Evolutionary conservation across 2,888 invertebrate species (phyloP).

Genomic region (Disparrhopalites patrizii): DNA sequence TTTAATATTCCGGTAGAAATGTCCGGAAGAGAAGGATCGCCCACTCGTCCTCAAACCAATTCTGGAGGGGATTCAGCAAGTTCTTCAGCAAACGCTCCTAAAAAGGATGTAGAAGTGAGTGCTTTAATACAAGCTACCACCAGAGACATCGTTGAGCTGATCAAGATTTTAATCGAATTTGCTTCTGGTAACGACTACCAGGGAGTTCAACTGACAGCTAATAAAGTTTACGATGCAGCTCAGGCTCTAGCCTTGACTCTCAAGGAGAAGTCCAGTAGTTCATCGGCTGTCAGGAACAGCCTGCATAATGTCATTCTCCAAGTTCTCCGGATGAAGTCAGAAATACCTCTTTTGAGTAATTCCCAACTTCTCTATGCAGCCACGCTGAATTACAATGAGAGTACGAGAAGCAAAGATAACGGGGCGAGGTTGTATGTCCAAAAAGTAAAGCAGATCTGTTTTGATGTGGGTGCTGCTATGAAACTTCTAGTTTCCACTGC

Average conservation of each 20-base stretch:
- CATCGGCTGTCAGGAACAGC: conserved; percentile 27
- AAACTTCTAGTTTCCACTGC: conserved; percentile 39
- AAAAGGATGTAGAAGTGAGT: neutral
- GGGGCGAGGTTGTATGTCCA: conserved; percentile 29
- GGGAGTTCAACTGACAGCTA: conserved; percentile 35
- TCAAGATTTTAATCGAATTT: conserved; percentile 43
- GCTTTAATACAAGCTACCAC: conserved; percentile 44
- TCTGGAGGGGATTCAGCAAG: neutral
- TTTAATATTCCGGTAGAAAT: conserved; percentile 1
- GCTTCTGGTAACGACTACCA: conserved; percentile 38
- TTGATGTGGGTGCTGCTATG: conserved; percentile 47
- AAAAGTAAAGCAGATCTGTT: conserved; percentile 42
- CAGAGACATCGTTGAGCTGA: conserved; percentile 43
- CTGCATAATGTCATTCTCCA: conserved; percentile 40
- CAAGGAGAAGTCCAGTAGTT: conserved; percentile 24
- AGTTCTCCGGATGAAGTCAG: conserved; percentile 44
- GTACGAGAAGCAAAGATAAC: neutral
- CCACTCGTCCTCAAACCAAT: neutral
- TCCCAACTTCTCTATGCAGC: conserved; percentile 9
- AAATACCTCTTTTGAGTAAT: conserved; percentile 38
- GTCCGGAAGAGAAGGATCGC: neutral
- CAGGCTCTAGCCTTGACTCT: conserved; percentile 39
- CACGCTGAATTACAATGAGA: neutral
- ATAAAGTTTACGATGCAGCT: conserved; percentile 41
- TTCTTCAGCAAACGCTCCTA: neutral